Conservation (phyloP, 2,888 invertebrate genomes). For the Mesochorus sp. region DNA sequence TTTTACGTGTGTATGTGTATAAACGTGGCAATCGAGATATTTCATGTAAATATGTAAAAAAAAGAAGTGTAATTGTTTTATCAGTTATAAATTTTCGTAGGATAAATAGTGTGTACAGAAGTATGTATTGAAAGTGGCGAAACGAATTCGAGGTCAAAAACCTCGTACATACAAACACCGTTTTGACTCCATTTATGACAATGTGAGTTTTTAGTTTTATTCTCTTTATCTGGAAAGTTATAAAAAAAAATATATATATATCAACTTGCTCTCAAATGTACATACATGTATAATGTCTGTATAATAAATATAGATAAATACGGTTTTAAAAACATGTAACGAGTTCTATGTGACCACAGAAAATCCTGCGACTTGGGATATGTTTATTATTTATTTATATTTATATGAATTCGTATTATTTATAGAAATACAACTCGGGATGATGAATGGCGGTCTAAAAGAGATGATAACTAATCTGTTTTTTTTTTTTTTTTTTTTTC, state of each 20-base stretch:
- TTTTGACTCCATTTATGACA: constrained; percentile 48
- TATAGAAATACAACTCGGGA: not conserved
- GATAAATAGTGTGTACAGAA: constrained; percentile 5
- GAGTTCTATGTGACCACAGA: not conserved
- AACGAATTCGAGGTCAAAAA: not conserved
- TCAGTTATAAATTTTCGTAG: not conserved
- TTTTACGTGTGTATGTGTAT: constrained; percentile 4
- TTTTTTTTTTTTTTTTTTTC: not conserved
- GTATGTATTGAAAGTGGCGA: not conserved
- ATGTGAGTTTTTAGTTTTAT: constrained; percentile 1
- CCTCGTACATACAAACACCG: constrained; percentile 29
- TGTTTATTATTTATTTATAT: not conserved
- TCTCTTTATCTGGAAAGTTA: not conserved
- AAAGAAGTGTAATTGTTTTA: not conserved
- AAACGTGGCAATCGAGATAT: not conserved
- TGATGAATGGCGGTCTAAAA: constrained; percentile 38
- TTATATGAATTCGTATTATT: not conserved
- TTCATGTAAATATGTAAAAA: constrained; percentile 6
- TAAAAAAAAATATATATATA: no score
- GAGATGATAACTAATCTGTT: not conserved
- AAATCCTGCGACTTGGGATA: not conserved
- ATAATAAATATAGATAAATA: constrained; percentile 62
- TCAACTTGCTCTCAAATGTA: constrained; percentile 35
- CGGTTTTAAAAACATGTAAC: constrained; percentile 37
- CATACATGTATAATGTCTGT: constrained; percentile 54